Evolutionary conservation across 2,888 invertebrate species (phyloP).

Genomic region (Sarcophaga rosellei): DNA sequence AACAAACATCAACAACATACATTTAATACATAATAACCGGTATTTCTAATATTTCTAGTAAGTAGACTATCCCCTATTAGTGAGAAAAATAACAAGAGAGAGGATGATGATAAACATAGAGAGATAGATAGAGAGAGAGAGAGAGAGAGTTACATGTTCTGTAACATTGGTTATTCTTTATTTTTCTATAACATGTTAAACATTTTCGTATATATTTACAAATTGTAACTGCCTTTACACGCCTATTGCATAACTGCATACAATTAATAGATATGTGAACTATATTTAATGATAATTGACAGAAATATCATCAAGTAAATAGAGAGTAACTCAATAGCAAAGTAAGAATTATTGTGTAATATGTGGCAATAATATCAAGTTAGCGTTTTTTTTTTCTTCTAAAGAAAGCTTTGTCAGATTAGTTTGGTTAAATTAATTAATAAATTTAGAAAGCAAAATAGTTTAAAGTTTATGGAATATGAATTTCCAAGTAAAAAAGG

Average conservation of each 20-base stretch:
- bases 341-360: background rate
- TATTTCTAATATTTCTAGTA: conserved; percentile 5
- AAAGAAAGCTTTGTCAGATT: too few species aligned
- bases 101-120: background rate
- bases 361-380: conserved; percentile 4
- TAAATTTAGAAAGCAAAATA: too few species aligned
- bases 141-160: background rate
- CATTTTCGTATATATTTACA: conserved; percentile 18
- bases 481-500: too few species aligned
- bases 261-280: conserved; percentile 17
- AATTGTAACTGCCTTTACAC: background rate
- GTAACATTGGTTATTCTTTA: conserved; percentile 7
- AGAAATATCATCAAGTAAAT: conserved; percentile 5
- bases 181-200: background rate
- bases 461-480: too few species aligned
- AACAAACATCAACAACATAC: background rate
- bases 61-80: background rate
- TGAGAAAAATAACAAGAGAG: background rate
- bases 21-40: conserved; percentile 24
- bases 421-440: too few species aligned
- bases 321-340: too few species aligned
- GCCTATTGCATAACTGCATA: background rate
- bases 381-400: background rate
- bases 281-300: conserved; percentile 24
- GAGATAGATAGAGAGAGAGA: background rate